Evolutionary conservation across 2,888 invertebrate species (phyloP).

Genomic region (Charanyca ferruginea): DNA sequence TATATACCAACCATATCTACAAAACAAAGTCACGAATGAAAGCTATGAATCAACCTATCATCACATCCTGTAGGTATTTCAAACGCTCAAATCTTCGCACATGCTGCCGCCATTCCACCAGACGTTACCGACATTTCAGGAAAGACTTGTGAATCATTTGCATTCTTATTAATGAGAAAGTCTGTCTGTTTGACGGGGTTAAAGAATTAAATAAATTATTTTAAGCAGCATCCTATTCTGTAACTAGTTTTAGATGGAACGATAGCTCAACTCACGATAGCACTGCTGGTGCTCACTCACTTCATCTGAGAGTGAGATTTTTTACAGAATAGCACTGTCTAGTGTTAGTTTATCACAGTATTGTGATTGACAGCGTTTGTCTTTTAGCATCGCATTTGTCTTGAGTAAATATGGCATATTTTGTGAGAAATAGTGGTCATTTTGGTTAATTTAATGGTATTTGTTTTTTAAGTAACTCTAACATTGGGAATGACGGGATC

Average conservation of each 20-base stretch:
- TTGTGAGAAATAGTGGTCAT: background rate
- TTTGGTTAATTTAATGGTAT: background rate
- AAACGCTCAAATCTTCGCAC: conserved; percentile 67
- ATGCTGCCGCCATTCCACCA: conserved; percentile 72
- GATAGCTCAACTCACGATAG: too few species aligned
- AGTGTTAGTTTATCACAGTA: conserved; percentile 1
- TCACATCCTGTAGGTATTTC: conserved; percentile 76
- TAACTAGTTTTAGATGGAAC: too few species aligned
- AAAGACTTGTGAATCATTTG: conserved; percentile 77
- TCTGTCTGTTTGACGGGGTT: conserved; percentile 45
- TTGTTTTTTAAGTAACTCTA: background rate
- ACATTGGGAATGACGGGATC: background rate
- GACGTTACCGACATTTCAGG: conserved; percentile 66
- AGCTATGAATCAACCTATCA: conserved; percentile 66
- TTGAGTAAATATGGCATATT: conserved; percentile 7
- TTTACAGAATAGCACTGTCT: background rate
- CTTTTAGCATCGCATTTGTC: conserved; percentile 3
- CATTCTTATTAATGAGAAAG: conserved; percentile 48
- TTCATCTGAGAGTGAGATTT: too few species aligned
- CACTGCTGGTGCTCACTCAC: too few species aligned
- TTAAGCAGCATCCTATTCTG: background rate
- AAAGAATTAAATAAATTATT: conserved; percentile 6
- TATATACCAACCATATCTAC: background rate
- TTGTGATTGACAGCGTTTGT: background rate
- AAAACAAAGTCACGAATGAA: conserved; percentile 44